Evolutionary conservation across 1,140 invertebrate species (phyloP).

Genomic region (Eupristina koningsbergeri): DNA sequence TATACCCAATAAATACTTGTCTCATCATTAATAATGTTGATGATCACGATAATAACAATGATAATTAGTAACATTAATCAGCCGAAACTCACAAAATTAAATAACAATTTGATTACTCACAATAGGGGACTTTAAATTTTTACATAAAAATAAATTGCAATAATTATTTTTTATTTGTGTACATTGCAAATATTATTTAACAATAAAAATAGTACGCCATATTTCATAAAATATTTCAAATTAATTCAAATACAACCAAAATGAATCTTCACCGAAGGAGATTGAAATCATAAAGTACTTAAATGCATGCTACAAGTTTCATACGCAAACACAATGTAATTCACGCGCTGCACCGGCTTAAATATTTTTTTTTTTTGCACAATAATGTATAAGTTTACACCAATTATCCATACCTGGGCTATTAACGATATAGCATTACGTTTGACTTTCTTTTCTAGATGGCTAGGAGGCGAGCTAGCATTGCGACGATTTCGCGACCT

Average conservation of each 20-base stretch:
- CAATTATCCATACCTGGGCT: constrained; percentile 37
- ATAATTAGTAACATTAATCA: too few species aligned
- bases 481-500: constrained; percentile 70
- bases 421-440: constrained; percentile 46
- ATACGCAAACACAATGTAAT: background rate
- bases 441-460: constrained; percentile 65
- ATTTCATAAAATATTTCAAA: background rate
- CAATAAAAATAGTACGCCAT: background rate
- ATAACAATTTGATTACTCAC: too few species aligned
- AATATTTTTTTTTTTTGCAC: constrained; percentile 22
- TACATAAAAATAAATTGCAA: too few species aligned
- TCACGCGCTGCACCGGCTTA: constrained; percentile 37
- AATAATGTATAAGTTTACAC: constrained; percentile 2
- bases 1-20: too few species aligned
- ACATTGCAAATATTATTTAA: too few species aligned
- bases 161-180: too few species aligned
- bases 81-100: too few species aligned
- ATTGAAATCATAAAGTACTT: background rate
- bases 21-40: too few species aligned
- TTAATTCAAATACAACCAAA: background rate
- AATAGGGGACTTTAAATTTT: too few species aligned
- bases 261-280: background rate
- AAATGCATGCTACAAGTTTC: constrained; percentile 21
- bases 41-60: too few species aligned
- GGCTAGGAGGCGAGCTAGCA: constrained; percentile 70